Evolutionary conservation across 2,888 invertebrate genomes (phyloP), one percentile per base, ranked within the genome.

Genomic region (Habroteleia sp.): DNA sequence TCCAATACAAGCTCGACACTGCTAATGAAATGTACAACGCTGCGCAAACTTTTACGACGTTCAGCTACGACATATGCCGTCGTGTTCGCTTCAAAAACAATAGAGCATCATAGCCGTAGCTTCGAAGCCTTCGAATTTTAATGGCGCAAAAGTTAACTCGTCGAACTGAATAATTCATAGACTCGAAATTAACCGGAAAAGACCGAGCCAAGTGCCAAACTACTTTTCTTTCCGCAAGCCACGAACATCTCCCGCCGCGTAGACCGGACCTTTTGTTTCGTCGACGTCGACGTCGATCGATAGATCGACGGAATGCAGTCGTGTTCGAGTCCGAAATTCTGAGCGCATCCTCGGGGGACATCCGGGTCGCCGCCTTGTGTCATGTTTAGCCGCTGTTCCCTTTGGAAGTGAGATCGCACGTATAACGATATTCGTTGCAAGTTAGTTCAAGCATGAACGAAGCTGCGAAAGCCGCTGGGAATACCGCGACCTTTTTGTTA

Each of bases 401-500:
- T 71, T 71, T 46, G 44, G 31, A 54, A 54, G 52, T 37, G 62
- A 54, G 29, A 52, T 31, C 71, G 52, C 54, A 62, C 62, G 54
- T 46, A 54, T 71, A 71, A 71, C 54, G 44, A 71, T 62, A 71
- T 71, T 54, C 54, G 71, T 54, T 37, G 60, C 50, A 71, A 71
- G 71, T 71, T 62, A 62, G 62, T 71, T 62, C 23, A 52, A 71
- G 62, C 54, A 71, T 71, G 71, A 71, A 62, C 62, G 62, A 71
- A 46, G 39, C 62, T 60, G 74, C 60, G 54, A 71, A 76, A 58
- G 56, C 68, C 48, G 48, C 48, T 8, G 80, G 77, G 65, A 83
- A 78, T 42, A 86, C 84, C 35, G 82, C 81, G 31, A 81, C 80
- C 58, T 83, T 83, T 77, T 76, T 87, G 44, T 80, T 87, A 50